Evolutionary conservation across 2,888 invertebrate species (phyloP), one percentile per base, ranked within the genome.

Genomic region (Coecobrya sp.): DNA sequence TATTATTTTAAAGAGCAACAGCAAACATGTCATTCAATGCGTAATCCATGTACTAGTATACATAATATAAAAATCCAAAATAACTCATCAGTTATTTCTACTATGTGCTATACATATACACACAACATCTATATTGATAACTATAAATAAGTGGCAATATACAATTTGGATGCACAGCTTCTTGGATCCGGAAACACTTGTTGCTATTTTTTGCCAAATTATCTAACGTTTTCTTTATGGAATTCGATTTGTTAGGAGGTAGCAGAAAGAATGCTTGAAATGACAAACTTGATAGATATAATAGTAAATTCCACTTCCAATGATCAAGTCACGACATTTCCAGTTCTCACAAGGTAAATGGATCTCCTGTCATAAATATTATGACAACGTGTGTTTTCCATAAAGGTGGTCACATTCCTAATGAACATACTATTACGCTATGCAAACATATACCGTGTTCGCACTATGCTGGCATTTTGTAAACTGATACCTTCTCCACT

Each of bases 291-390:
- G 10, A 16, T 76, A n/a, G 19, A 79, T 27, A 79, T n/a, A 79
- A 27, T 16, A 52, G n/a, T 25, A 49, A 79, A 79, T 52, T 36
- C 25, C 30, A 62, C 79, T 16, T 4, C 8, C 19, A 65, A n/a
- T 68, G 62, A 45, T 62, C 76, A 76, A 76, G 86, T 90, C 90
- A 90, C 86, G 90, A 90, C 79, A 86, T 79, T 84, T 86, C 65
- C 86, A 85, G 90, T 55, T 59, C 79, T 42, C 25, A 16, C n/a
- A 52, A 7, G 45, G 27, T 27, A 25, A 79, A 52, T 52, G 52
- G 27, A 25, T 79, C 27, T 27, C 79, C 10, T 25, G 52, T 49
- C 25, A 73, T 73, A 73, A 76, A 76, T 52, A 79, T 79, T 79
- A 52, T 79, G 79, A 79, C 76, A 76, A 49, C n/a, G 42, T 27